These are phyloP conservation scores for Nautilus pompilius DNA, from an alignment of 1,140 invertebrate species.

Conservation along the genomic window DNA sequence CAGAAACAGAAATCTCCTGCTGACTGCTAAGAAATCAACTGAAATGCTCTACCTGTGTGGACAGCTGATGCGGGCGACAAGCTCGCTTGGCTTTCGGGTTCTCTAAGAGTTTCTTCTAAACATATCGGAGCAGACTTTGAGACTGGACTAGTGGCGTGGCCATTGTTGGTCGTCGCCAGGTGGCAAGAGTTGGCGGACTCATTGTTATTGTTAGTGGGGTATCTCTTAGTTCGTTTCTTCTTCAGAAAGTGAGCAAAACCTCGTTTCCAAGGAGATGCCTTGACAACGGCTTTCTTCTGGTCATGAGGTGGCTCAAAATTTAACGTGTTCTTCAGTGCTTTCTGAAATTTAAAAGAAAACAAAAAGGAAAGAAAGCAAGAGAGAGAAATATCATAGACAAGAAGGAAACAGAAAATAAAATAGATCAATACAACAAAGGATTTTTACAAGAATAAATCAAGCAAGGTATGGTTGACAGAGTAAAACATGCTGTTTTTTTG, in stretches of 20 bases:
- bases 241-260: conserved; percentile 5
- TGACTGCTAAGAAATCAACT: not conserved
- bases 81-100: not conserved
- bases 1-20: too few species aligned
- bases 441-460: too few species aligned
- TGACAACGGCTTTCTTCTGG: conserved; percentile 2
- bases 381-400: not conserved
- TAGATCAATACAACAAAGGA: too few species aligned
- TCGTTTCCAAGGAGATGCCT: not conserved
- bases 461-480: too few species aligned
- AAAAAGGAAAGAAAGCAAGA: not conserved
- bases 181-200: conserved; percentile 5
- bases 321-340: conserved; percentile 1
- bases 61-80: conserved; percentile 1
- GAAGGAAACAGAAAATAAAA: not conserved
- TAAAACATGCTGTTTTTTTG: too few species aligned
- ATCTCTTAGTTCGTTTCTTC: not conserved
- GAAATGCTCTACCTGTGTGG: not conserved
- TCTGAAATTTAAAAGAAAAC: not conserved
- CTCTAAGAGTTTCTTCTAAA: conserved; percentile 1
- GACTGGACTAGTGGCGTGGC: conserved; percentile 3
- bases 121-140: not conserved
- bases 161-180: not conserved
- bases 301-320: conserved; percentile 1
- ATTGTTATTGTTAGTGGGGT: conserved; percentile 3